Evolutionary conservation across 2,888 invertebrate species (phyloP), one percentile per base, ranked within the genome.

Genomic region (Eulithis testata): DNA sequence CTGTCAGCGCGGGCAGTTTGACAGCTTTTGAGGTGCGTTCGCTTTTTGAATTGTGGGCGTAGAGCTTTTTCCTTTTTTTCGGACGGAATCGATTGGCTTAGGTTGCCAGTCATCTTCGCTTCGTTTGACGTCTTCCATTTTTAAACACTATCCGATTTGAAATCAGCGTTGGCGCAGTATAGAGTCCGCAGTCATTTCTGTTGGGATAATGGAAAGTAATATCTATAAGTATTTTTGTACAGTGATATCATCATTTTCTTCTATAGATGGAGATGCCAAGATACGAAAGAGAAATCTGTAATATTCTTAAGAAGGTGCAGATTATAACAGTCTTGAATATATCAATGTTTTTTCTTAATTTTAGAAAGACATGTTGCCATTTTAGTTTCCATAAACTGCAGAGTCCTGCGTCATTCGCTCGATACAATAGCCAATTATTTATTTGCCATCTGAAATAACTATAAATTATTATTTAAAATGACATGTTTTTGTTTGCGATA

Each of bases 11-110:
- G 85, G 85, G 87, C 87, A 87, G 92, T 89, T 90, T 90, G 91
- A 91, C 92, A 90, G 91, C 90, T 90, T 90, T 90, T 90, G 88
- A 91, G 88, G 84, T 78, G 85, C 86, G 87, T 87, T 89, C 90
- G 82, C 87, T 87, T 91, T 92, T 90, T 89, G 88, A 90, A 88
- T 87, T 88, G 89, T 88, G 83, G 85, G 83, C 82, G 84, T 81
- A 75, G 77, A 73, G 70, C 65, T 76, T 70, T 74, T 79, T 78
- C 80, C 8, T 83, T 80, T 86, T 83, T 82, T 72, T 57, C 63
- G 60, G 44, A 60, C 53, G 72, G 76, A 81, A 84, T 83, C 81
- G 84, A 86, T 87, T 86, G 83, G 86, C 83, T 84, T 77, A 79
- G 79, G 78, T 75, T 80, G 83, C 82, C 77, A 69, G 75, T 76